Evolutionary conservation across 2,888 invertebrate genomes (phyloP).

Genomic region (Herminia tarsipennalis): DNA sequence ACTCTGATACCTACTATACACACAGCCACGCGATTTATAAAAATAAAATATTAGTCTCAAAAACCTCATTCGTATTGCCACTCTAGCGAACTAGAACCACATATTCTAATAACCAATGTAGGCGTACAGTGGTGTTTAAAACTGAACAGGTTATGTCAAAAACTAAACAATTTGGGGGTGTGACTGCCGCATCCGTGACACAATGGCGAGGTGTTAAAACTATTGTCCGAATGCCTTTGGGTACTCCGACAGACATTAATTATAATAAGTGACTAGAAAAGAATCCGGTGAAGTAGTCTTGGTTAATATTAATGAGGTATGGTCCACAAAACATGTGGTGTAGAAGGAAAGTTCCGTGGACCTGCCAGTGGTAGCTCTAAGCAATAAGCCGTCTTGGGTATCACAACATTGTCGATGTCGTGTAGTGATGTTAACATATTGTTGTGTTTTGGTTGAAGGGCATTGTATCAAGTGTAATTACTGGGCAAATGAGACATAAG

Average conservation of each 20-base stretch:
- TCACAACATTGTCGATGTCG: too few species aligned
- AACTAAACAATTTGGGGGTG: slow-evolving; percentile 67
- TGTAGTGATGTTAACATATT: too few species aligned
- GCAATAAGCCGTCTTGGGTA: too few species aligned
- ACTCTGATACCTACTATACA: too few species aligned
- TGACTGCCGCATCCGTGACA: slow-evolving; percentile 68
- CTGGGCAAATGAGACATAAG: too few species aligned
- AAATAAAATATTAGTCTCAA: too few species aligned
- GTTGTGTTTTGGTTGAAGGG: too few species aligned
- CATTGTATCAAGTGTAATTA: too few species aligned
- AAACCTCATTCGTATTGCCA: slow-evolving; percentile 12
- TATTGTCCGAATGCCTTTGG: slow-evolving; percentile 65
- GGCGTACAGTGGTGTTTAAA: slow-evolving; percentile 60
- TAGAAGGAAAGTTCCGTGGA: too few species aligned
- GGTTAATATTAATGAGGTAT: slow-evolving; percentile 15
- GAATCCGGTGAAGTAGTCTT: slow-evolving; percentile 11
- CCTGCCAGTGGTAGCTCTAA: too few species aligned
- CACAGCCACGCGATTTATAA: too few species aligned
- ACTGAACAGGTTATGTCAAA: slow-evolving; percentile 48
- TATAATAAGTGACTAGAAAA: slow-evolving; percentile 35
- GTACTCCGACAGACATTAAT: slow-evolving; percentile 47
- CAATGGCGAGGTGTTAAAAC: slow-evolving; percentile 72
- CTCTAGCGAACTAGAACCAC: slow-evolving; percentile 51
- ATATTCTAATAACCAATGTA: slow-evolving; percentile 72
- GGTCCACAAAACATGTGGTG: too few species aligned